Percentiles rank a stretch among this genome's conserved stretches.
Evolutionary conservation across 2,113 vertebrate species (phyloP).

Genomic region (Amia ocellicauda): DNA sequence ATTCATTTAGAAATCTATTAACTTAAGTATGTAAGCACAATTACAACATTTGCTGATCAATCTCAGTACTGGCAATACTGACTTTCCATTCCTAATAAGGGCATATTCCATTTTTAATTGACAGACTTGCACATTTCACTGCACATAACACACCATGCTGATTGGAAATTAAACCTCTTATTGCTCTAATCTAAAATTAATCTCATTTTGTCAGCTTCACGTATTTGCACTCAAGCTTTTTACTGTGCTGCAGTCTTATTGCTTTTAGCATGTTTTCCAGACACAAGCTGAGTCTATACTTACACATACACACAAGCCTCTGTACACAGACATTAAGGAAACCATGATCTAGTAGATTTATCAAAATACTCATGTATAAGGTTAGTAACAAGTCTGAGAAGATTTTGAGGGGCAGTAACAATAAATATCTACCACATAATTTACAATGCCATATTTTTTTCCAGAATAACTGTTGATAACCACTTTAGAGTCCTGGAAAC

Average conservation of each 20-base stretch:
- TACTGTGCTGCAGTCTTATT: neutral
- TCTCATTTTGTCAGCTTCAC: slow-evolving; percentile 1
- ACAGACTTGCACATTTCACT: slow-evolving; percentile 8
- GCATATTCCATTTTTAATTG: slow-evolving; percentile 6
- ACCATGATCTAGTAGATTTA: too few species aligned
- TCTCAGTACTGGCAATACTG: slow-evolving; percentile 9
- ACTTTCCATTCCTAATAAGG: slow-evolving; percentile 1
- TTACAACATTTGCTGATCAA: slow-evolving; percentile 15
- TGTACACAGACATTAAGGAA: too few species aligned
- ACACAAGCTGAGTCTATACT: too few species aligned
- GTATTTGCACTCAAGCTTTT: neutral
- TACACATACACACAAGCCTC: too few species aligned
- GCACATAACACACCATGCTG: neutral
- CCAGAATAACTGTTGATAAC: too few species aligned
- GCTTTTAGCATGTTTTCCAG: neutral
- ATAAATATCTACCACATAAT: too few species aligned
- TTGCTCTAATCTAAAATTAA: slow-evolving; percentile 6
- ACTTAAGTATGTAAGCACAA: slow-evolving; percentile 4
- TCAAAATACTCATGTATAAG: too few species aligned
- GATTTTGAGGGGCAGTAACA: too few species aligned
- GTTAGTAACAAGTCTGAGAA: too few species aligned
- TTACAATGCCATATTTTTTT: too few species aligned
- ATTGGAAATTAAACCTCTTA: slow-evolving; percentile 13
- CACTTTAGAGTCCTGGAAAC: too few species aligned
- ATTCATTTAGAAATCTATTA: slow-evolving; percentile 1